Evolutionary conservation across 2,113 vertebrate species (phyloP), one percentile per base, ranked within the genome.

Genomic region (Phrynosoma platyrhinos): DNA sequence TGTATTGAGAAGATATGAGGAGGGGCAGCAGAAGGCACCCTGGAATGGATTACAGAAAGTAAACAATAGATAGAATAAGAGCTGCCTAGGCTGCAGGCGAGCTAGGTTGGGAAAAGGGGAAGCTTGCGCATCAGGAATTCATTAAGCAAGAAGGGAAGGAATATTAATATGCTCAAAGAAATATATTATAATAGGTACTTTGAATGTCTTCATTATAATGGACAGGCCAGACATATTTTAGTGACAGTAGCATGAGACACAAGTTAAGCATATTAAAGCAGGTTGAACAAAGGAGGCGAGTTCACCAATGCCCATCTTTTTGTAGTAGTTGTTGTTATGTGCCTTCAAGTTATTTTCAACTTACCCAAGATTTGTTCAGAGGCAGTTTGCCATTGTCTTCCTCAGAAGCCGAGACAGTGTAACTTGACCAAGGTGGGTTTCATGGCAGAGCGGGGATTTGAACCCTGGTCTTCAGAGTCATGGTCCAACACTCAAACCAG

Each of bases 121-220:
- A 89, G 78, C 80, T 88, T 90, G 85, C 64, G 89, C 92, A 76
- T 64, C 88, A 91, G 69, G 53, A 52, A 85, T 89, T 72, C 90
- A 91, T 92, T 79, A 94, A 47, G 42, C 90, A 91, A 91, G 87
- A 92, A 84, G 76, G 89, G 64, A 83, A 91, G 89, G 76, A 94
- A 90, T 88, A 92, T 87, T 93, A 91, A 93, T 77, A 79, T 81
- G 86, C 14, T 91, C 55, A 90, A 92, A 94, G 91, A 84, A 93
- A 94, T 94, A 82, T 89, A 91, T 92, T 36, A 32, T 93, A 94
- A 94, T 89, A 82, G 83, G 87, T 92, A 89, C 64, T 88, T 93
- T 78, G 85, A 94, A 91, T 66, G 58, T 90, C 84, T 94, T 87
- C 85, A 78, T 87, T 83, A 77, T 92, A 93, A 92, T 88, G 90